phyloP scores from a whole-genome alignment of 2,888 invertebrate genomes.

The Drosophila merina region DNA sequence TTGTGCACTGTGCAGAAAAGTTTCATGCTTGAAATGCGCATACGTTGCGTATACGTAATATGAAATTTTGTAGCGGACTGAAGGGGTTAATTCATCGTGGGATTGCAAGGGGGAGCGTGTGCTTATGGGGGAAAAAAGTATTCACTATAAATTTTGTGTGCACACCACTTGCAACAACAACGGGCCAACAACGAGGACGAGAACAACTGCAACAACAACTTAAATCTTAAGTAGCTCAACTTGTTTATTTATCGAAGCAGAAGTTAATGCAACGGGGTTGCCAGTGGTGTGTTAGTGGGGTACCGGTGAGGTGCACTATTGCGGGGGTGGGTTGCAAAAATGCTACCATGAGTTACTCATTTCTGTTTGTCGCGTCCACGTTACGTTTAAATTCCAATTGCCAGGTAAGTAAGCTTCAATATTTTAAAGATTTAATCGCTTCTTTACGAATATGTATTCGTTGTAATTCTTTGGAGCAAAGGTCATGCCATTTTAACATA shows the following conservation, averaged over 20 bases:
- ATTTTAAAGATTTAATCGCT: neutral
- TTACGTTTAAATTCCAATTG: conserved; percentile 29
- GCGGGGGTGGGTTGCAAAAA: conserved; percentile 23
- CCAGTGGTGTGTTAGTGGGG: neutral
- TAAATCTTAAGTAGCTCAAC: conserved; percentile 79
- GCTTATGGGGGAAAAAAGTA: conserved; percentile 43
- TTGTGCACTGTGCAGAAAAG: conserved; percentile 71
- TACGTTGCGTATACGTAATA: conserved; percentile 74
- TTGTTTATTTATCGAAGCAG: conserved; percentile 78
- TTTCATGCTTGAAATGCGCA: conserved; percentile 76
- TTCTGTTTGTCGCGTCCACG: conserved; percentile 19
- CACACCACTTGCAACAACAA: conserved; percentile 63
- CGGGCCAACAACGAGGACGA: conserved; percentile 37
- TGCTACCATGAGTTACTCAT: conserved; percentile 44
- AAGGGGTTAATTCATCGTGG: conserved; percentile 35
- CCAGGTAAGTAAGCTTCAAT: neutral
- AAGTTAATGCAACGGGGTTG: conserved; percentile 58
- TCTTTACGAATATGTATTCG: neutral
- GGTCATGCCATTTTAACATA: neutral
- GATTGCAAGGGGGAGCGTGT: conserved; percentile 4
- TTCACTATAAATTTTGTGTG: conserved; percentile 68
- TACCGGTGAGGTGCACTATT: too few relatives aligned
- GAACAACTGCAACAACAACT: conserved; percentile 58
- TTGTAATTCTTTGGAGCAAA: neutral
- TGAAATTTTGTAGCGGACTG: conserved; percentile 44